These are phyloP conservation scores for Mycteria americana DNA, from an alignment of 2,797 vertebrate species.

Conservation along the genomic window DNA sequence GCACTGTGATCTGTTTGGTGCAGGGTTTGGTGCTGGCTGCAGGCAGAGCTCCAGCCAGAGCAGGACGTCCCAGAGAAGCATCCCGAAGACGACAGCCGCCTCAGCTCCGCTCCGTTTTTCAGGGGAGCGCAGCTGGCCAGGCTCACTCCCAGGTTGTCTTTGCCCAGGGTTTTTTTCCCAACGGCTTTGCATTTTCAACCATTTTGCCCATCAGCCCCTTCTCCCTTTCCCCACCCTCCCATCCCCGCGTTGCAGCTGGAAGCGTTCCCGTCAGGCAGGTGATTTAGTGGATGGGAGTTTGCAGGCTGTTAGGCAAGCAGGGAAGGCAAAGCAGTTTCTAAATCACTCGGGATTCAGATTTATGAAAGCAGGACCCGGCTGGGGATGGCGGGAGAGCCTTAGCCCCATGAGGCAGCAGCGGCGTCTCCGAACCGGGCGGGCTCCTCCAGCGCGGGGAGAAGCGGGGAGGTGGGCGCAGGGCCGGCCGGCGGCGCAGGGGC, in stretches of 20 bases:
- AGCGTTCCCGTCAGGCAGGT: fast-evolving
- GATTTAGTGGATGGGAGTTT: background rate
- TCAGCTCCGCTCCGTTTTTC: background rate
- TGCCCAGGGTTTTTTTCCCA: no score
- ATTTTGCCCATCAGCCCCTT: background rate
- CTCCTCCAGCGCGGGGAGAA: background rate
- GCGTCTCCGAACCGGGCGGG: background rate
- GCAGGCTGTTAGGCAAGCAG: background rate
- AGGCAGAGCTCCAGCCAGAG: background rate
- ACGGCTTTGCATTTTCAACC: background rate
- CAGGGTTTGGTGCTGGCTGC: background rate
- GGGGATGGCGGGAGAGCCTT: background rate
- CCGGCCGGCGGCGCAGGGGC: fast-evolving
- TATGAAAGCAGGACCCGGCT: background rate
- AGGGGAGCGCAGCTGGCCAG: no score
- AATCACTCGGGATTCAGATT: background rate
- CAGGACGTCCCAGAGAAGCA: background rate
- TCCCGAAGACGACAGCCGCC: fast-evolving
- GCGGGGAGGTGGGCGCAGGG: background rate
- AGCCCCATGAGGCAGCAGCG: background rate
- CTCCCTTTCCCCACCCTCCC: background rate
- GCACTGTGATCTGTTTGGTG: fast-evolving
- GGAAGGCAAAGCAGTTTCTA: background rate
- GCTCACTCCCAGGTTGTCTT: background rate
- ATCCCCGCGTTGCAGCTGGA: fast-evolving